Evolutionary conservation across 1,140 invertebrate species (phyloP).

Genomic region (Elysia chlorotica): DNA sequence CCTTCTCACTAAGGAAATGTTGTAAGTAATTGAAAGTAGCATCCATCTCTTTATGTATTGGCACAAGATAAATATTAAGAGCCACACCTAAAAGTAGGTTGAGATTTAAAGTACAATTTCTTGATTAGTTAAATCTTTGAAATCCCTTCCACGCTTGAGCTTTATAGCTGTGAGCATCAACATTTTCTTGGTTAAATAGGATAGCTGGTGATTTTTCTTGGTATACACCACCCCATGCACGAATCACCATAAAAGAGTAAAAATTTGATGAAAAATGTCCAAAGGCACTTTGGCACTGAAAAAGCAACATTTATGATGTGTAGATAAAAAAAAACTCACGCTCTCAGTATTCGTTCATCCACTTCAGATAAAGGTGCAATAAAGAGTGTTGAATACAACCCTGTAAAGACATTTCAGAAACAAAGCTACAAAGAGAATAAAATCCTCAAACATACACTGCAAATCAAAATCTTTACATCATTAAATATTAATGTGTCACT

Average conservation of each 20-base stretch:
- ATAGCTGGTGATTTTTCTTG: neutral
- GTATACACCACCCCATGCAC: too few relatives aligned
- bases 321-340: slow-evolving; percentile 31
- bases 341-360: slow-evolving; percentile 56
- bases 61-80: too few relatives aligned
- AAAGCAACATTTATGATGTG: neutral
- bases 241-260: too few relatives aligned
- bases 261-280: too few relatives aligned
- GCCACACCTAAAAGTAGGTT: too few relatives aligned
- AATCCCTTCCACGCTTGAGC: too few relatives aligned
- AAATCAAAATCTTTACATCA: neutral
- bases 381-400: slow-evolving; percentile 69
- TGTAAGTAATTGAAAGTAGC: too few relatives aligned
- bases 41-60: too few relatives aligned
- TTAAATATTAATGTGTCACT: neutral
- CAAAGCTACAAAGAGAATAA: neutral
- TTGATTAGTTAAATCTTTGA: too few relatives aligned
- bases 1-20: too few relatives aligned
- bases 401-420: slow-evolving; percentile 34
- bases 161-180: neutral
- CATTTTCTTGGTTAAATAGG: neutral
- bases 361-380: slow-evolving; percentile 70
- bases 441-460: neutral
- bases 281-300: neutral
- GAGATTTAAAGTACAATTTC: too few relatives aligned